Evolutionary conservation across 2,888 invertebrate species (phyloP).

Genomic region (Philhelius pedissequus): DNA sequence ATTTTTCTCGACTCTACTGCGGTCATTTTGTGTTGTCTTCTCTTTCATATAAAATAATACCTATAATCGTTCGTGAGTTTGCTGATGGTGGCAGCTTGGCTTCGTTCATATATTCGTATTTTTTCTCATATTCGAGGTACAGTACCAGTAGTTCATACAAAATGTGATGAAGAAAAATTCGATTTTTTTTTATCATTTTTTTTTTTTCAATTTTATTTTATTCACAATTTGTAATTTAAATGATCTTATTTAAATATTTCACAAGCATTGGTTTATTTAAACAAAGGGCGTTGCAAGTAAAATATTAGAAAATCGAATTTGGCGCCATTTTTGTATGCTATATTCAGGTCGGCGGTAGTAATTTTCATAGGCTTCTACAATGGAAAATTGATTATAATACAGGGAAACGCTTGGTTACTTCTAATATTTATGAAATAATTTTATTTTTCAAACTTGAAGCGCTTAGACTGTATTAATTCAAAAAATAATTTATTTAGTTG

Average conservation of each 20-base stretch:
- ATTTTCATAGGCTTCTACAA: slow-evolving; percentile 22
- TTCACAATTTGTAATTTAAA: neutral
- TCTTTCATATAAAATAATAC: slow-evolving; percentile 37
- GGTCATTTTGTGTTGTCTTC: slow-evolving; percentile 25
- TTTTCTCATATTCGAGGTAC: slow-evolving; percentile 39
- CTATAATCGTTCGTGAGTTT: slow-evolving; percentile 33
- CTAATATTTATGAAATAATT: too few species aligned
- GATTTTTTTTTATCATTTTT: neutral
- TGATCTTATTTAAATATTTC: neutral
- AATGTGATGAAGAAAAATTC: slow-evolving; percentile 12
- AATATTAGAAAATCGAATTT: slow-evolving; percentile 45
- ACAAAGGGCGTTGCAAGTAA: neutral
- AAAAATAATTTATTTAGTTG: too few species aligned
- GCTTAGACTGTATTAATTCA: too few species aligned
- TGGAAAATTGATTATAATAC: too few species aligned
- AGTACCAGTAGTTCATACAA: slow-evolving; percentile 55
- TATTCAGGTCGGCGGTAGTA: slow-evolving; percentile 48
- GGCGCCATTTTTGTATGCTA: slow-evolving; percentile 62
- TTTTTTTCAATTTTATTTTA: neutral
- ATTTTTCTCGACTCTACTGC: slow-evolving; percentile 39
- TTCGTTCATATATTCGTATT: slow-evolving; percentile 22
- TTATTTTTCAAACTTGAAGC: too few species aligned
- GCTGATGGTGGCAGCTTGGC: slow-evolving; percentile 64
- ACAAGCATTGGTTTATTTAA: neutral
- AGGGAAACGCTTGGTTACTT: too few species aligned